Base-by-base conservation (phyloP, 2,888 invertebrate species). In the Leptothorax acervorum region DNA sequence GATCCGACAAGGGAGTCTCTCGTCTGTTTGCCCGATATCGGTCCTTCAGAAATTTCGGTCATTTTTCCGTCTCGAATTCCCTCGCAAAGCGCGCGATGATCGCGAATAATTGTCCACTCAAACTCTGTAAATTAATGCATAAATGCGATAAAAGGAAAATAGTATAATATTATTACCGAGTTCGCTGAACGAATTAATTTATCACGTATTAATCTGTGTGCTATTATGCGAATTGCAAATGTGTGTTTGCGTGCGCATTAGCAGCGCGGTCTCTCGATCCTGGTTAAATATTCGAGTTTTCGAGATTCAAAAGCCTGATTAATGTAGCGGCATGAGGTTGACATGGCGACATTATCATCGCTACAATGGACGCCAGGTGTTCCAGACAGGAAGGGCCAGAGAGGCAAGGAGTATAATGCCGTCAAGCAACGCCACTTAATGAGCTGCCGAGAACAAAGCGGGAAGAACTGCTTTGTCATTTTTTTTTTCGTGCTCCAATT, bases 331-430 rank as follows among this genome's bases (percentile, higher is more conserved):
- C 87, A 87, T 87, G 87, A 87, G 87, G 82, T 86, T 90, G 89
- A 90, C 89, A 87, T 89, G 85, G 85, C 87, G 87, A 90, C 89
- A 86, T 90, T 90, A 88, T 90, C 85, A 88, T 85, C 85, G 89
- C 82, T 74, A 87, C 87, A 90, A 90, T 90, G 86, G 85, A 85
- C 65, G 88, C 84, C 89, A 88, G 85, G 85, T 89, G 85, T 88
- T 85, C 79, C 18, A 51, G 86, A 86, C 84, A 84, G 76, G 85
- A 75, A 73, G 78, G 83, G 75, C 82, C 35, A 66, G 81, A 73
- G 79, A 70, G 60, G 65, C 78, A 65, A 76, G 78, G 82, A 73
- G 71, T 79, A 85, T 84, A 88, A 81, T 84, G 87, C 85, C 82
- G 85, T 86, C 85, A 82, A 82, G 86, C 89, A 89, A 89, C 86